Evolutionary conservation across 2,797 vertebrate genomes (phyloP), one percentile per base, ranked within the genome.

Genomic region (Melopsittacus undulatus): DNA sequence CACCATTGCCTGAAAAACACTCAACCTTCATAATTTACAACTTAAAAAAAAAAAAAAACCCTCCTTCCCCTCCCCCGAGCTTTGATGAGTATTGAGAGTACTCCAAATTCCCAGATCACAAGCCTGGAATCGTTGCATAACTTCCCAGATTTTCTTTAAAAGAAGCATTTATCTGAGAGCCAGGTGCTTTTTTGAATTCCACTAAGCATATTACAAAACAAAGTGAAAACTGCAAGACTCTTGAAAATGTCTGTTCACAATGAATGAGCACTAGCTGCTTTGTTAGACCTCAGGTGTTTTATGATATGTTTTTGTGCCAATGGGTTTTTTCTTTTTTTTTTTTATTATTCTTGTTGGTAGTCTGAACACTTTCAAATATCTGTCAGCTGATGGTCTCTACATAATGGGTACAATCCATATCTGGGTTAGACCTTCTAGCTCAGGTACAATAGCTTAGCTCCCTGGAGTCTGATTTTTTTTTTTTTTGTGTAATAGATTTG

Each of bases 381-480:
- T 94, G 87, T 94, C 89, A 91, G 1, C 90, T 92, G 94, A 92
- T 92, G 83, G 56, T 82, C 63, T 90, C 74, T 93, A 82, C 70
- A 92, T 92, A 96, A 96, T 66, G 61, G 67, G 59, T 88, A 79
- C 91, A 90, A 94, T 96, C 83, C 63, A 90, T 94, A 86, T 77
- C 87, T 96, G 83, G 85, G 91, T 96, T 95, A 96, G 91, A 92
- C 80, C 95, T 95, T 87, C 93, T 52, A 87, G 80, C 94, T 95
- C 91, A 91, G 51, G 48, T 76, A 95, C 91, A 96, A 94, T 96
- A 94, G 77, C 74, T 86, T 87, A 67, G 67, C 48, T 91, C 59
- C 70, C 77, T 67, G 74, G 51, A 82, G 87, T 84, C 36, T 77
- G 68, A 57, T 34, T 69, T 94, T 94, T 94, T 34, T 69, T 94